These are phyloP conservation scores for Piscicola geometra DNA, from an alignment of 2,888 invertebrate genomes.

Conservation along the genomic window DNA sequence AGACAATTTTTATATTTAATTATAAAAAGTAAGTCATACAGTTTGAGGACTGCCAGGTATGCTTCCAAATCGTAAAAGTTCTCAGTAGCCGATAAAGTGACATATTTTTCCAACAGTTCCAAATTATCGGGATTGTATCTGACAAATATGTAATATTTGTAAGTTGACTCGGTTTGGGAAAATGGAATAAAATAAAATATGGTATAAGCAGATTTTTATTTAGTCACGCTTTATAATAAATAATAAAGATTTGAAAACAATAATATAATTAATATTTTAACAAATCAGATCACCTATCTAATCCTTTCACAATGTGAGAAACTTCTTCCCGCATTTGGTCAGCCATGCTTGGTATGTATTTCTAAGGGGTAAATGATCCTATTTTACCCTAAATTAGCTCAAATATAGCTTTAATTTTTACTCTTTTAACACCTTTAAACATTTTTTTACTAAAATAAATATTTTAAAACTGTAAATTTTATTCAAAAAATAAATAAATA, in stretches of 20 bases:
- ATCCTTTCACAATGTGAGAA: constrained; percentile 79
- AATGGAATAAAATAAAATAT: too few species aligned
- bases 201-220: too few species aligned
- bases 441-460: too few species aligned
- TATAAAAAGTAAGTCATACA: too few species aligned
- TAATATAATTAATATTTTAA: background rate
- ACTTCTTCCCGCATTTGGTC: constrained; percentile 81
- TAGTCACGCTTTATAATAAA: background rate
- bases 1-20: background rate
- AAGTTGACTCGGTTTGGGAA: background rate
- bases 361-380: background rate
- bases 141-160: constrained; percentile 46
- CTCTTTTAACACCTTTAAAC: too few species aligned
- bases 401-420: too few species aligned
- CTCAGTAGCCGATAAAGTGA: constrained; percentile 84
- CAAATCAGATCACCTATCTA: constrained; percentile 69
- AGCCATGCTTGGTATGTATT: constrained; percentile 54
- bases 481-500: too few species aligned
- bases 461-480: too few species aligned
- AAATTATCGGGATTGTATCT: constrained; percentile 96
- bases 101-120: constrained; percentile 80
- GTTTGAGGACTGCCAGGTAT: constrained; percentile 87
- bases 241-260: too few species aligned
- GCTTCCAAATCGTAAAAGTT: constrained; percentile 95
- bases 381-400: too few species aligned